Base-by-base conservation (phyloP, 2,113 vertebrate genomes). In the Larimichthys polyactis region DNA sequence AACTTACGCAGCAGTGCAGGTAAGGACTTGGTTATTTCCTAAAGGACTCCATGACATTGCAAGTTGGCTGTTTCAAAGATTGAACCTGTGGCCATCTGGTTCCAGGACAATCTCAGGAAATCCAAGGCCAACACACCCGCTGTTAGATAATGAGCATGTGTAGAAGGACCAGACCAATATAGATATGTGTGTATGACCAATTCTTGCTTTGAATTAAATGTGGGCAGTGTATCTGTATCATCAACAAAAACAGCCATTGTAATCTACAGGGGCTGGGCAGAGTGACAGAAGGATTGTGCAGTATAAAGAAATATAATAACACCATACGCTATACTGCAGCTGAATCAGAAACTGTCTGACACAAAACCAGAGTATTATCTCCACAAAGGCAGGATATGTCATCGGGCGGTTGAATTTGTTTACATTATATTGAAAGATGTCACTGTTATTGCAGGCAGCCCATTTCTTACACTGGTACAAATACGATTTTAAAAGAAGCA, bases 61-160 rank as follows among this genome's bases (percentile, higher is more conserved):
- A 71, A 69, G 86, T 85, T 90, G 84, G 90, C 85, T 4, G 62
- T 77, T 88, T 81, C 19, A 81, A 73, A 78, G 29, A 24, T 72
- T 82, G 72, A 89, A 89, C 88, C 88, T 63, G 89, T 64, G 86
- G 80, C 92, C 89, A 92, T 92, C 90, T 92, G 90, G 86, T 89
- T 76, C 15, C 67, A 71, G 79, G 79, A 83, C 81, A 51, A 46
- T 80, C 52, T 54, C 80, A 69, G 74, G 79, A 82, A 87, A 75
- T 58, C 29, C 82, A 51, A 84, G 75, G 83, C 87, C 87, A 79
- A 79, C 63, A 44, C 48, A 4, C 90, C 90, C 83, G 88, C 90
- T 90, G 91, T 85, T 87, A 71, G 87, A 52, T 89, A 89, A 91
- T 88, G 85, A 91, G 69, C 22, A 66, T 57, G 81, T 87, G 79